Percentiles rank a stretch among this genome's conserved stretches.
Conservation (phyloP, 2,888 invertebrate species). For the Tachina fera region DNA sequence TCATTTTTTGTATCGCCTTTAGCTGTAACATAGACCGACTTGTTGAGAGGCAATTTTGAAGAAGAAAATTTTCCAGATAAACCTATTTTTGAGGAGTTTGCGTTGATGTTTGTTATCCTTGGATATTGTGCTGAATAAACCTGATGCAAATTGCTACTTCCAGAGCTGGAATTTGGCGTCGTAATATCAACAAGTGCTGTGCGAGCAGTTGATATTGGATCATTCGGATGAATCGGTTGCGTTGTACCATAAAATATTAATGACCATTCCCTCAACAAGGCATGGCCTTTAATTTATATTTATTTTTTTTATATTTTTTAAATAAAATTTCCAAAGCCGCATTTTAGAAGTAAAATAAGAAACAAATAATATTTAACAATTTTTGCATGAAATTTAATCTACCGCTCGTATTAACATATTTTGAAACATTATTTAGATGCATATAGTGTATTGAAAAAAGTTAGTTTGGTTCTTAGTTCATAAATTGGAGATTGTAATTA, state of each 20-base stretch:
- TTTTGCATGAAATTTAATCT: constrained; percentile 44
- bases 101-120: constrained; percentile 77
- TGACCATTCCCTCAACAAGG: constrained; percentile 96
- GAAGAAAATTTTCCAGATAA: constrained; percentile 69
- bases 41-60: constrained; percentile 76
- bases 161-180: constrained; percentile 78
- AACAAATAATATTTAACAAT: constrained; percentile 8
- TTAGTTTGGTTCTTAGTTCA: not conserved
- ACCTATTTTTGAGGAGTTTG: constrained; percentile 73
- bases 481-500: not conserved
- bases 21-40: constrained; percentile 75
- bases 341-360: constrained; percentile 67
- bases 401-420: not conserved
- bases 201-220: constrained; percentile 84
- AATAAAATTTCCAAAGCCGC: constrained; percentile 56
- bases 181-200: constrained; percentile 77
- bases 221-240: constrained; percentile 86
- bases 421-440: not conserved
- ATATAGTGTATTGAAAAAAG: not conserved
- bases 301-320: constrained; percentile 47
- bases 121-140: constrained; percentile 81
- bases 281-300: constrained; percentile 86
- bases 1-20: constrained; percentile 71
- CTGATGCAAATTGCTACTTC: constrained; percentile 80
- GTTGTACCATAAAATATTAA: constrained; percentile 95